A percentile compares a stretch with the other conserved stretches of the same genome.
Conservation (phyloP, 2,797 vertebrate species). For the Anguilla megastoma region DNA sequence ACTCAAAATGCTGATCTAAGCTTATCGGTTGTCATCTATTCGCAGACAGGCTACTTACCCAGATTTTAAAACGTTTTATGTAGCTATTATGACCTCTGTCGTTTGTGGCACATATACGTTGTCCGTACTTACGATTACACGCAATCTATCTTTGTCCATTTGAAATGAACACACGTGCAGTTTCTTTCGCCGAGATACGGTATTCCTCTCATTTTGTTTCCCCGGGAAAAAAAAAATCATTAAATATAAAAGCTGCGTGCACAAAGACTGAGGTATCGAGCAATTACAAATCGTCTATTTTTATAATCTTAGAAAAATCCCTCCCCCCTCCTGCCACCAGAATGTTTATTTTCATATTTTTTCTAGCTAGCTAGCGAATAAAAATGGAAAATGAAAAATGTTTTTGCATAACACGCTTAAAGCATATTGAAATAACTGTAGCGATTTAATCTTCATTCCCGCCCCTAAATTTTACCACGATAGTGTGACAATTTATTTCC, state of each 20-base stretch:
- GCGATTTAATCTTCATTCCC: constrained; percentile 22
- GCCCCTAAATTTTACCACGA: constrained; percentile 26
- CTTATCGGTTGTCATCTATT: background rate
- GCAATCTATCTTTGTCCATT: constrained; percentile 76
- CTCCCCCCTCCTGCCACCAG: background rate
- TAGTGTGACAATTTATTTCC: constrained; percentile 58
- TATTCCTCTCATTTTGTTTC: constrained; percentile 2
- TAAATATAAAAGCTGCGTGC: background rate
- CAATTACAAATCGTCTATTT: constrained; percentile 9
- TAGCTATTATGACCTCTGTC: constrained; percentile 18
- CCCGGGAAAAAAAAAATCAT: background rate
- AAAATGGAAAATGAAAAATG: constrained; percentile 6
- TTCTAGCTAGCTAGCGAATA: background rate
- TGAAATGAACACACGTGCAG: constrained; percentile 36
- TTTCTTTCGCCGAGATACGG: background rate
- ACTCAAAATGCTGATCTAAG: background rate
- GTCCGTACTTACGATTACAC: constrained; percentile 66
- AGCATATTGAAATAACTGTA: background rate
- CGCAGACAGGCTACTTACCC: background rate
- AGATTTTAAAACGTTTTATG: background rate
- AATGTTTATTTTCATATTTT: background rate
- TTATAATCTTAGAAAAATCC: constrained; percentile 27
- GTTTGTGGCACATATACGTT: background rate
- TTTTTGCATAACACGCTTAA: constrained; percentile 1
- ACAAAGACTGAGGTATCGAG: background rate